Conservation (phyloP, 2,113 vertebrate genomes). For the Corythornis vintsioides region DNA sequence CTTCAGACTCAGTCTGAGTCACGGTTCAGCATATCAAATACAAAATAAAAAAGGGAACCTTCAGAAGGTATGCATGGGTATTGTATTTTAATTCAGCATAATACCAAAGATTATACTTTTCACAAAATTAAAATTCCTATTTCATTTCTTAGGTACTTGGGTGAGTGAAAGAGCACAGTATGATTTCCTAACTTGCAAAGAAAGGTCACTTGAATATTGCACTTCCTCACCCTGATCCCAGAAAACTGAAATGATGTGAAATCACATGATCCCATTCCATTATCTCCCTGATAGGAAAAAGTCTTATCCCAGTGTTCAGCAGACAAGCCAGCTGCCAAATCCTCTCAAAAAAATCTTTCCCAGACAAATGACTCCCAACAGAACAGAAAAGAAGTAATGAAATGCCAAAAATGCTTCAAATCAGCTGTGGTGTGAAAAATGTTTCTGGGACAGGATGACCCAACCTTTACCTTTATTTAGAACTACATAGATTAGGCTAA, state of each 20-base stretch:
- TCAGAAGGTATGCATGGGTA: background rate
- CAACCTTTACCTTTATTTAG: background rate
- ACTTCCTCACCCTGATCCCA: background rate
- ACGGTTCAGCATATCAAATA: background rate
- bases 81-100: background rate
- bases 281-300: background rate
- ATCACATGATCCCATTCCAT: background rate
- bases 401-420: constrained; percentile 26
- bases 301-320: background rate
- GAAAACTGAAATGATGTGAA: background rate
- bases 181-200: background rate
- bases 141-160: background rate
- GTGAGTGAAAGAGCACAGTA: background rate
- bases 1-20: background rate
- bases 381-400: background rate
- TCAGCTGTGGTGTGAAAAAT: background rate
- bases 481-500: background rate
- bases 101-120: background rate
- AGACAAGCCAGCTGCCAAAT: background rate
- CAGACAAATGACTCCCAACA: background rate
- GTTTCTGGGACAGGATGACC: constrained; percentile 30
- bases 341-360: background rate
- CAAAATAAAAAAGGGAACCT: background rate
- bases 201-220: background rate
- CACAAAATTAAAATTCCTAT: background rate